These are phyloP conservation scores for Tenualosa thibaudeaui DNA, from an alignment of 2,797 vertebrate genomes.

Conservation along the genomic window DNA sequence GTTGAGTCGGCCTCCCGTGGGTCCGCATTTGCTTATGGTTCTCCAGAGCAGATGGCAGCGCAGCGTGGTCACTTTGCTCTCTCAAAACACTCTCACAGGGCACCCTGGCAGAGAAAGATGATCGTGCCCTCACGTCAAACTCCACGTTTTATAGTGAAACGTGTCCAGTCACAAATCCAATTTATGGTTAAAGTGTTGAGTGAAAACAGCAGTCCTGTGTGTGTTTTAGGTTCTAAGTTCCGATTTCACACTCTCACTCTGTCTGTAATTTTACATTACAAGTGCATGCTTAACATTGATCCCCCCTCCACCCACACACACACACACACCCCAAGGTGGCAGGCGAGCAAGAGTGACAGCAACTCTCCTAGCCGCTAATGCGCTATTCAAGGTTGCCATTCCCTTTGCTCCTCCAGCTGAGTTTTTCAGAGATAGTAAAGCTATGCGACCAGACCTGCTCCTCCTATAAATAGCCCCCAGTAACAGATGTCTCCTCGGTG, in stretches of 20 bases:
- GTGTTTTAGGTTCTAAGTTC: background rate
- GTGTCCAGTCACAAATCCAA: background rate
- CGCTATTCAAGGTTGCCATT: constrained; percentile 63
- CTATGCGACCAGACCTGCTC: constrained; percentile 64
- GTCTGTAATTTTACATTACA: background rate
- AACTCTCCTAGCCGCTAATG: constrained; percentile 53
- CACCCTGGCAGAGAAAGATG: background rate
- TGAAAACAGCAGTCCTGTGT: background rate
- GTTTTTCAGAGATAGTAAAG: constrained; percentile 65
- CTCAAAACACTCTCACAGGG: background rate
- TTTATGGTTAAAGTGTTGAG: background rate
- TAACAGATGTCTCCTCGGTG: constrained; percentile 63
- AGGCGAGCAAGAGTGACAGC: constrained; percentile 28
- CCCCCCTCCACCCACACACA: background rate
- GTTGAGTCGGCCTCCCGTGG: constrained; percentile 55
- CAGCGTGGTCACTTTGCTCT: constrained; percentile 63
- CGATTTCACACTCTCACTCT: background rate
- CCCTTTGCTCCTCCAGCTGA: constrained; percentile 54
- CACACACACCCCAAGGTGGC: too few relatives aligned
- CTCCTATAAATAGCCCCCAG: constrained; percentile 72
- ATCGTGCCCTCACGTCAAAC: background rate
- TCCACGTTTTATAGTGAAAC: background rate
- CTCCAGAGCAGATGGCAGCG: constrained; percentile 76
- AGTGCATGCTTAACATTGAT: background rate
- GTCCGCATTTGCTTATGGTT: constrained; percentile 71